A percentile compares a stretch with the other conserved stretches of the same genome.
Conservation (phyloP, 2,113 vertebrate species). For the Dromas ardeola region DNA sequence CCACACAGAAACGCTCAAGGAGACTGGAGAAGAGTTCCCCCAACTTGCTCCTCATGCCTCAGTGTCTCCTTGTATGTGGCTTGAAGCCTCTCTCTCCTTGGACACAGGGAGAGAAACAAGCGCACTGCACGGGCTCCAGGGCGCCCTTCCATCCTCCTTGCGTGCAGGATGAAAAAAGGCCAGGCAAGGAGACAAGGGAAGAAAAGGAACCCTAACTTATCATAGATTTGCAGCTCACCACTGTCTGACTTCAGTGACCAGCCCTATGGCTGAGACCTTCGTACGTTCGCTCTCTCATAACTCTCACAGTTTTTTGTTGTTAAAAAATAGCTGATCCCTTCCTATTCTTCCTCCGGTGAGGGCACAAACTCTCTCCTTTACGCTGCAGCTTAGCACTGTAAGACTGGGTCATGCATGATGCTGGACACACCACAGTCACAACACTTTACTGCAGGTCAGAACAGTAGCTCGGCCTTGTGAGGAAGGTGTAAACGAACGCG, state of each 20-base stretch:
- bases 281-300: fast-evolving
- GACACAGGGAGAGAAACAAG: not conserved
- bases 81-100: not conserved
- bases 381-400: fast-evolving
- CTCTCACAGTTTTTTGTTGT: not conserved
- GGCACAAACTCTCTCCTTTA: not conserved
- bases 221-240: not conserved
- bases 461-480: not conserved
- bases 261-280: fast-evolving
- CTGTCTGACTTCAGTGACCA: not conserved
- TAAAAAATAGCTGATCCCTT: not conserved
- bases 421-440: not conserved
- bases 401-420: fast-evolving
- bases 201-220: not conserved
- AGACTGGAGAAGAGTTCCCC: not conserved
- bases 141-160: not conserved
- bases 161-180: not conserved
- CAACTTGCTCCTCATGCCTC: not conserved
- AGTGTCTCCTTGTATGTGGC: fast-evolving
- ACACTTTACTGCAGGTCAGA: not conserved
- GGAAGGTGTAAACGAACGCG: not conserved
- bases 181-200: not conserved
- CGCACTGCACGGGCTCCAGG: not conserved
- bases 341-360: not conserved
- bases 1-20: fast-evolving